Conservation (phyloP, 2,113 vertebrate genomes). For the Bubo blakistoni region DNA sequence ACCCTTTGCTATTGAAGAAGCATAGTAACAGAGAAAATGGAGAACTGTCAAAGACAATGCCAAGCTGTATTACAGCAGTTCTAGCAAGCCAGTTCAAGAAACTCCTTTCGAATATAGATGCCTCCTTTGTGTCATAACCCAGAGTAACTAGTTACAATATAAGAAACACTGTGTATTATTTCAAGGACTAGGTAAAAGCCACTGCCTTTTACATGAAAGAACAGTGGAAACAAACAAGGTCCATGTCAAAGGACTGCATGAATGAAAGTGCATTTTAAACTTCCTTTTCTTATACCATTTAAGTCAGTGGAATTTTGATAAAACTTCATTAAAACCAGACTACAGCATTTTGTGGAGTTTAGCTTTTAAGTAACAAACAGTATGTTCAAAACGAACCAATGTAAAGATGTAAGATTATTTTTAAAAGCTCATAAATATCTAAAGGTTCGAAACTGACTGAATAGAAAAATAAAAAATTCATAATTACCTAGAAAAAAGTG, state of each 20-base stretch:
- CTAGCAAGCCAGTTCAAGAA: background rate
- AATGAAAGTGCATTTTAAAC: background rate
- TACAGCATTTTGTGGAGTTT: background rate
- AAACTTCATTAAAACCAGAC: background rate
- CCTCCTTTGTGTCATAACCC: background rate
- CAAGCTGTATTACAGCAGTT: background rate
- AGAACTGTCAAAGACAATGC: background rate
- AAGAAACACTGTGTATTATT: background rate
- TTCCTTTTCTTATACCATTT: background rate
- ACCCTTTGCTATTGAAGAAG: background rate
- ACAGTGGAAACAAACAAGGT: background rate
- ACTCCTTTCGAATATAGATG: background rate
- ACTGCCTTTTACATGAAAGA: background rate
- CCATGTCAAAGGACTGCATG: background rate
- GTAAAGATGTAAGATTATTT: background rate
- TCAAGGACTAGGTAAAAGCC: background rate
- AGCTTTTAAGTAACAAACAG: background rate
- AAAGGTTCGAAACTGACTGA: background rate
- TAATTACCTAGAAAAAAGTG: background rate
- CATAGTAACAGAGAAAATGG: background rate
- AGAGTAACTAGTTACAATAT: background rate
- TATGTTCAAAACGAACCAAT: background rate
- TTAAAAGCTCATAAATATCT: background rate
- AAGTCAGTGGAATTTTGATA: background rate
- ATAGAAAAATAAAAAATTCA: background rate